phyloP scores from a whole-genome alignment of 2,113 vertebrate genomes.

The Penelope pileata region DNA sequence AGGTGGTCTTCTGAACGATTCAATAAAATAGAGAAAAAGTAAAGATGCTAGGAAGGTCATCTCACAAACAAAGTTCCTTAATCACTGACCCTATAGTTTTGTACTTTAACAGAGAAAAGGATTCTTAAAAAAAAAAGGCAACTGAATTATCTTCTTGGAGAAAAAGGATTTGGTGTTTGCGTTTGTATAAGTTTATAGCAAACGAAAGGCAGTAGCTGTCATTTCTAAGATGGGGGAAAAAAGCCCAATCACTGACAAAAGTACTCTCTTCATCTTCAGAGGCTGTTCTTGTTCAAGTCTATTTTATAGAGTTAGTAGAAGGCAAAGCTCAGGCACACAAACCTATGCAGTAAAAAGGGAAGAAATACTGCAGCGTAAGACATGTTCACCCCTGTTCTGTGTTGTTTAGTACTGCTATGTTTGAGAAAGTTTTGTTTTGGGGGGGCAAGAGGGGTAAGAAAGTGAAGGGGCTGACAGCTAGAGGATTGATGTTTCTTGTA shows the following conservation, averaged over 20 bases:
- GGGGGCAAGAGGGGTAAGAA: not conserved
- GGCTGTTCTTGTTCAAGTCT: not conserved
- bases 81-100: not conserved
- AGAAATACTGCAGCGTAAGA: not conserved
- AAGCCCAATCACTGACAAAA: not conserved
- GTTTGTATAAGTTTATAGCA: not conserved
- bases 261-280: not conserved
- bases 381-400: fast-evolving
- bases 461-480: not conserved
- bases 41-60: not conserved
- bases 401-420: not conserved
- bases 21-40: not conserved
- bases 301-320: not conserved
- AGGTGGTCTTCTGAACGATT: not conserved
- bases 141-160: not conserved
- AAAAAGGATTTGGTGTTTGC: not conserved
- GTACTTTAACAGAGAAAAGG: not conserved
- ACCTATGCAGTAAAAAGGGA: not conserved
- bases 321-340: not conserved
- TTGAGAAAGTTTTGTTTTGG: not conserved
- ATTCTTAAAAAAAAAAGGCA: not conserved
- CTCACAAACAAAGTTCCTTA: not conserved
- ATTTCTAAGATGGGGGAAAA: not conserved
- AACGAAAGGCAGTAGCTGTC: no score
- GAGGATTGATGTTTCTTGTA: not conserved